A percentile compares a stretch with the other conserved stretches of the same genome.
Evolutionary conservation across 2,797 vertebrate species (phyloP).

Genomic region (Crax fasciolata): DNA sequence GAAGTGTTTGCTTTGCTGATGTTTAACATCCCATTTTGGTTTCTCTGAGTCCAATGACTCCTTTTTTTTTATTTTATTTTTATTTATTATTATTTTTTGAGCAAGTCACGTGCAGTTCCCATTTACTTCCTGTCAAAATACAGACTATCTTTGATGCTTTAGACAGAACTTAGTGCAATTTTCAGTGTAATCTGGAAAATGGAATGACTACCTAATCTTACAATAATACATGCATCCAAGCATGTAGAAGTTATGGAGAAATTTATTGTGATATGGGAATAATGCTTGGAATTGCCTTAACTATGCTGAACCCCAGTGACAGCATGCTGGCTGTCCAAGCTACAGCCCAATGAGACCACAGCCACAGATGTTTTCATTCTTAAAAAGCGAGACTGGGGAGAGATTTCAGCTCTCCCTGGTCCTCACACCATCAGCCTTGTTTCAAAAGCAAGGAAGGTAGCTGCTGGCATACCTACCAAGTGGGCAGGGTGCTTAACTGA

Average conservation of each 20-base stretch:
- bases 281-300: not conserved
- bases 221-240: not conserved
- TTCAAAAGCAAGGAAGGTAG: not conserved
- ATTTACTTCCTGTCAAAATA: not conserved
- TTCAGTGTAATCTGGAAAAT: not conserved
- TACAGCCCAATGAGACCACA: not conserved
- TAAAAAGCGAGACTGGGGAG: not conserved
- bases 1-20: not conserved
- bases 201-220: not conserved
- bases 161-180: not conserved
- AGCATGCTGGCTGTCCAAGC: not conserved
- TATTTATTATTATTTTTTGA: not conserved
- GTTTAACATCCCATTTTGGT: not conserved
- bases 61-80: not conserved
- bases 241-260: not conserved
- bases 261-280: not conserved
- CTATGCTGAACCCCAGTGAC: not conserved
- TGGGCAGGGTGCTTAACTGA: not conserved
- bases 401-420: not conserved
- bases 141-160: not conserved
- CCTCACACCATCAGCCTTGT: not conserved
- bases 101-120: not conserved
- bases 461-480: not conserved
- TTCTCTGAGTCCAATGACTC: not conserved
- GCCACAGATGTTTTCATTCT: not conserved